These are phyloP conservation scores for Rhabdornis inornatus DNA, from an alignment of 2,113 vertebrate species.

Conservation along the genomic window DNA sequence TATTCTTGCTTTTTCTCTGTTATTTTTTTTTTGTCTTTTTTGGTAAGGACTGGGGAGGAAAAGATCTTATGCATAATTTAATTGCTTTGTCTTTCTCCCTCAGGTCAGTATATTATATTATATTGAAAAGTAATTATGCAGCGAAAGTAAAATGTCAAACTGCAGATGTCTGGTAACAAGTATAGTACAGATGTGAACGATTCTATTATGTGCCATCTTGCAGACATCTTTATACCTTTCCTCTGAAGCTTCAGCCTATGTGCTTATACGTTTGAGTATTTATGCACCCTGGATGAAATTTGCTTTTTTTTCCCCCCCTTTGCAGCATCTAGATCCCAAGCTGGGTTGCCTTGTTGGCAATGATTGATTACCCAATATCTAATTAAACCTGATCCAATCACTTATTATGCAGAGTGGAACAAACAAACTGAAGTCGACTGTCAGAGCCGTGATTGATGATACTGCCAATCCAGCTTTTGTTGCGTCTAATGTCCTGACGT, in stretches of 20 bases:
- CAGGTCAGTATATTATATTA: constrained; percentile 75
- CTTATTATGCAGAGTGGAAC: constrained; percentile 99
- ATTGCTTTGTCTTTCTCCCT: constrained; percentile 74
- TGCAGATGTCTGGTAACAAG: constrained; percentile 62
- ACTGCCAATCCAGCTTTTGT: constrained; percentile 92
- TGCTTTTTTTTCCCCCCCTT: constrained; percentile 67
- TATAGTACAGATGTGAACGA: constrained; percentile 64
- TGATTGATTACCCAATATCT: constrained; percentile 99
- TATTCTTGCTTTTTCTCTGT: not conserved
- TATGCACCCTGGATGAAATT: constrained; percentile 71
- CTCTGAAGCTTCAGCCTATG: constrained; percentile 70
- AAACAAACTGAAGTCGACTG: constrained; percentile 99
- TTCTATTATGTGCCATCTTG: constrained; percentile 46
- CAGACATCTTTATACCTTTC: constrained; percentile 67
- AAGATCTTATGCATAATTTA: constrained; percentile 55
- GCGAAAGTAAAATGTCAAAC: constrained; percentile 73
- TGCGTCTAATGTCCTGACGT: constrained; percentile 92
- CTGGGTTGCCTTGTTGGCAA: constrained; percentile 96
- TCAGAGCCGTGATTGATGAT: constrained; percentile 97
- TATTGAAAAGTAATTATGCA: constrained; percentile 77
- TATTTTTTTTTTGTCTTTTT: not conserved
- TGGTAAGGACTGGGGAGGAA: not conserved
- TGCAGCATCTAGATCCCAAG: constrained; percentile 76
- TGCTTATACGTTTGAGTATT: constrained; percentile 63
- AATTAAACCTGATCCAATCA: constrained; percentile 99